Evolutionary conservation across 2,797 vertebrate species (phyloP).

Genomic region (Danio jaintianensis): DNA sequence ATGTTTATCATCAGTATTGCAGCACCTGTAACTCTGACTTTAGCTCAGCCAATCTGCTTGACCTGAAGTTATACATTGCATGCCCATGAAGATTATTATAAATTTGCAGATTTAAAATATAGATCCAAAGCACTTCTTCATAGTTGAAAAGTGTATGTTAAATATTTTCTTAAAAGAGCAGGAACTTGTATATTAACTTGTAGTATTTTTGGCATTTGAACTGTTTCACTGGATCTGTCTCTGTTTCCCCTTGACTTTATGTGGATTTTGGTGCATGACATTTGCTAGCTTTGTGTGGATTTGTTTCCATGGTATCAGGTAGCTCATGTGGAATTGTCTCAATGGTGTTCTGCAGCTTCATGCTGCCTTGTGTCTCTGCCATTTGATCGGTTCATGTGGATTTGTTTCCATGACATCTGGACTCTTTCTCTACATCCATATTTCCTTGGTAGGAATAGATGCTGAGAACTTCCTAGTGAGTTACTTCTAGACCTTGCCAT

Average conservation of each 20-base stretch:
- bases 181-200: slow-evolving; percentile 31
- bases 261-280: slow-evolving; percentile 70
- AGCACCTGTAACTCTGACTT: not conserved
- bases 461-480: slow-evolving; percentile 18
- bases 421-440: slow-evolving; percentile 25
- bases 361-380: slow-evolving; percentile 51
- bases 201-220: slow-evolving; percentile 32
- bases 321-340: slow-evolving; percentile 63
- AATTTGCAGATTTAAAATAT: too few species aligned
- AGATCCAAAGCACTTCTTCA: not conserved
- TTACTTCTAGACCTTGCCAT: slow-evolving; percentile 6
- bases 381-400: slow-evolving; percentile 45
- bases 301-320: slow-evolving; percentile 73
- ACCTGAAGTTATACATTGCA: not conserved
- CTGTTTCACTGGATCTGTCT: slow-evolving; percentile 18
- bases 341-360: slow-evolving; percentile 53
- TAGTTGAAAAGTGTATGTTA: slow-evolving; percentile 5
- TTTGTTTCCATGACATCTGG: slow-evolving; percentile 56
- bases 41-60: not conserved
- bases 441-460: slow-evolving; percentile 22
- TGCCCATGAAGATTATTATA: not conserved
- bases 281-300: slow-evolving; percentile 68
- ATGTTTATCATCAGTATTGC: too few species aligned
- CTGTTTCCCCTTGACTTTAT: slow-evolving; percentile 54
- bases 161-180: slow-evolving; percentile 22